Evolutionary conservation across 2,797 vertebrate genomes (phyloP), one percentile per base, ranked within the genome.

Genomic region (Enoplosus armatus): DNA sequence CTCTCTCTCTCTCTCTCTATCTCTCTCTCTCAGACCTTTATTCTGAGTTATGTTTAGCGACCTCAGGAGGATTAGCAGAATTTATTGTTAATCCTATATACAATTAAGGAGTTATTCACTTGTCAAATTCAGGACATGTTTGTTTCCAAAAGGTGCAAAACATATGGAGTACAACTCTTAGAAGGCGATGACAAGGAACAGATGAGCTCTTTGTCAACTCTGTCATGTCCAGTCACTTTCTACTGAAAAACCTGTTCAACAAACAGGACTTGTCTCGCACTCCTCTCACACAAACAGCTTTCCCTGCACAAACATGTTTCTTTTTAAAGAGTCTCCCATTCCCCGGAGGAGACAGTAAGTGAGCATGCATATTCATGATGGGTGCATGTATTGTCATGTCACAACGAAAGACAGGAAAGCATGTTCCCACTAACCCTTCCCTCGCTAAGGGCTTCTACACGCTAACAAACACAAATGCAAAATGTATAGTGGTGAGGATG

Each of bases 331-430:
- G 31, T 59, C 64, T 71, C 71, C 60, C 8, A 5, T 24, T 76
- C 71, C 77, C 72, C 61, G 2, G 64, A 63, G 80, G 80, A 85
- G 50, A 65, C 41, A 18, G 79, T 43, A 74, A 77, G 65, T 39
- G 78, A 70, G 69, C 71, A 67, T 85, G 82, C 80, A 88, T 89
- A 87, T 90, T 85, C 81, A 91, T 89, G 70, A 60, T 2, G 1
- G 41, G 3, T 75, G 71, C 61, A 20, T 76, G 88, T 82, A 70
- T 85, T 85, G 81, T 92, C 87, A 85, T 64, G 88, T 86, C 58
- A 41, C 55, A 68, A 29, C 41, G 22, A 58, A 67, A 80, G 55
- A 81, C 70, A 63, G 53, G 50, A 26, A 24, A 56, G 35, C 80
- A 2, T 22, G 50, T 33, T 24, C 58, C 18, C 45, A 3, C 20